Evolutionary conservation across 1,140 invertebrate species (phyloP).

Genomic region (Neelides sp.): DNA sequence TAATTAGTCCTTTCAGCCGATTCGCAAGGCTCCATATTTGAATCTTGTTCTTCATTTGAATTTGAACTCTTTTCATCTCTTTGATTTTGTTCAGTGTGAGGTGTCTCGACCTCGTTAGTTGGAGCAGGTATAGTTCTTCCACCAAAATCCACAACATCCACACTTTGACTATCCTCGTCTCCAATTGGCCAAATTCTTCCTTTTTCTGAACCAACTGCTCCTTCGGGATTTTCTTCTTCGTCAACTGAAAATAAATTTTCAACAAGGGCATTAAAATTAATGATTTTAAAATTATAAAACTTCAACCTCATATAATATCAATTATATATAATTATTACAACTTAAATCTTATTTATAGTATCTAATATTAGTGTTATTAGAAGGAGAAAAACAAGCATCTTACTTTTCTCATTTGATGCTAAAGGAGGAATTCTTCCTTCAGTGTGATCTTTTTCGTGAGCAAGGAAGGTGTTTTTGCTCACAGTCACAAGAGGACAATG

Average conservation of each 20-base stretch:
- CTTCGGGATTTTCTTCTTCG: conserved; percentile 34
- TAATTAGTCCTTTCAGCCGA: too few species aligned
- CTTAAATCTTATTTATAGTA: too few species aligned
- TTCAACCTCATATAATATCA: too few species aligned
- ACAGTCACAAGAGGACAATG: conserved; percentile 47
- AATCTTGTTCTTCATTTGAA: background rate
- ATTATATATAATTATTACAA: too few species aligned
- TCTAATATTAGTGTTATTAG: conserved; percentile 40
- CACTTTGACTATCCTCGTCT: conserved; percentile 42
- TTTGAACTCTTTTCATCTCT: background rate
- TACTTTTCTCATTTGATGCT: conserved; percentile 4
- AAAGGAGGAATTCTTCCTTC: conserved; percentile 34
- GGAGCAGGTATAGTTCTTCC: conserved; percentile 35
- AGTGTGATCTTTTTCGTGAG: conserved; percentile 46
- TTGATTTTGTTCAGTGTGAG: too few species aligned
- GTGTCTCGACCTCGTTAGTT: background rate
- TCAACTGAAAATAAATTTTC: too few species aligned
- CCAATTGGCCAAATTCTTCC: conserved; percentile 32
- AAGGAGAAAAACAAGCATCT: background rate
- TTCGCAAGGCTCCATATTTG: too few species aligned
- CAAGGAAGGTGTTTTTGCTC: conserved; percentile 43
- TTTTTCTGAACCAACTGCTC: conserved; percentile 27
- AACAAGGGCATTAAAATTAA: too few species aligned
- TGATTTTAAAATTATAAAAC: too few species aligned
- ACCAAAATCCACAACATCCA: conserved; percentile 46